Conservation (phyloP, 2,888 invertebrate species). For the Dyspetes luteomarginatus region DNA sequence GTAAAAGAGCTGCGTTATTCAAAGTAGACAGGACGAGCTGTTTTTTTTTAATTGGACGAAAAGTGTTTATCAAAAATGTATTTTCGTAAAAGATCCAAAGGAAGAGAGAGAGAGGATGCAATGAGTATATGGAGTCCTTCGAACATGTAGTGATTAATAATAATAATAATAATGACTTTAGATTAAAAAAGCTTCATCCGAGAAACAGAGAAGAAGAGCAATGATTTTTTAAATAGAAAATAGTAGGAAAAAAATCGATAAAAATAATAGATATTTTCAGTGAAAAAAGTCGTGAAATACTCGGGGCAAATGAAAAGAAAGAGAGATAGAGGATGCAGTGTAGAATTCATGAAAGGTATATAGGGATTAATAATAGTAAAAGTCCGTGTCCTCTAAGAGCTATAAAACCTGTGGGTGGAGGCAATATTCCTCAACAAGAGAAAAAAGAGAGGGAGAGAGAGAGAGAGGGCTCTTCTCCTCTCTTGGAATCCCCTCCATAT, state of each 20-base stretch:
- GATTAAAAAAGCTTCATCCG: too few relatives aligned
- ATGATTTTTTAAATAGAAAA: too few relatives aligned
- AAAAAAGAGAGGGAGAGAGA: background rate
- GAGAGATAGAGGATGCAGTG: constrained; percentile 24
- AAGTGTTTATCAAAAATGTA: too few relatives aligned
- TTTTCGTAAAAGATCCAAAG: too few relatives aligned
- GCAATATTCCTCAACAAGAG: constrained; percentile 73
- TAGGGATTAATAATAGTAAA: constrained; percentile 79
- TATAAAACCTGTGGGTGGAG: constrained; percentile 71
- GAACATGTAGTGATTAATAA: too few relatives aligned
- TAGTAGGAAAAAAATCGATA: background rate
- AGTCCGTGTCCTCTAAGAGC: constrained; percentile 75
- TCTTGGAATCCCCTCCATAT: constrained; percentile 51
- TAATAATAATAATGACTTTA: too few relatives aligned
- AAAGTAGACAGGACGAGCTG: too few relatives aligned
- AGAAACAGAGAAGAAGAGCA: too few relatives aligned
- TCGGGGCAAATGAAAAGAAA: constrained; percentile 29
- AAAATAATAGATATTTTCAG: background rate
- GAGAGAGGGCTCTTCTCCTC: constrained; percentile 27
- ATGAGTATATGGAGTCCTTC: too few relatives aligned
- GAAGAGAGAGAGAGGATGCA: too few relatives aligned
- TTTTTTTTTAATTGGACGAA: too few relatives aligned
- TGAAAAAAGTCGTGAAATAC: background rate
- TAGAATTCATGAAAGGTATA: constrained; percentile 68
- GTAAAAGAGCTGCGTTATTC: too few relatives aligned